phyloP scores from a whole-genome alignment of 2,113 vertebrate species.

The Scomber scombrus region DNA sequence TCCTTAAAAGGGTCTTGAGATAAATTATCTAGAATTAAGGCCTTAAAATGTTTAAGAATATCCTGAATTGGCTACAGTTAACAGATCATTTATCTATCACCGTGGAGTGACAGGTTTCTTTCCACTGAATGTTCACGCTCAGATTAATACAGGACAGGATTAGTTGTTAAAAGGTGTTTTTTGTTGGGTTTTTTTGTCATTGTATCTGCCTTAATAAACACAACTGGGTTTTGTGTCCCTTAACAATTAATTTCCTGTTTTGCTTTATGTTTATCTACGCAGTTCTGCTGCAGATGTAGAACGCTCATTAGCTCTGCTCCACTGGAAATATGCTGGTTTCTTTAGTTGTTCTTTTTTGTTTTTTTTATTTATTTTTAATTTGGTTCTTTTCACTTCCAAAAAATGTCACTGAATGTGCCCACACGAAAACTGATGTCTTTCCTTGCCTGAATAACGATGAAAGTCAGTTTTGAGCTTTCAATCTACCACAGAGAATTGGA shows the following conservation, averaged over 20 bases:
- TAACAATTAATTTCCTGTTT: constrained; percentile 77
- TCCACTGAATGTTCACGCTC: constrained; percentile 45
- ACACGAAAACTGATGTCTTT: constrained; percentile 33
- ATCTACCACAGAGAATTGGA: constrained; percentile 6
- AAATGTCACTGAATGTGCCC: background rate
- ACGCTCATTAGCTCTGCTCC: constrained; percentile 68
- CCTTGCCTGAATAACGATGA: constrained; percentile 35
- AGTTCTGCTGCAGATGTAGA: constrained; percentile 47
- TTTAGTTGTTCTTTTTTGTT: constrained; percentile 17
- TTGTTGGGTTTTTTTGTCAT: constrained; percentile 55
- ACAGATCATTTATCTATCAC: constrained; percentile 53
- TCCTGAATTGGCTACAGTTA: constrained; percentile 33
- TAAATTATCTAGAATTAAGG: constrained; percentile 67
- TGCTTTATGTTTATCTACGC: constrained; percentile 62
- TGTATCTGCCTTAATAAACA: constrained; percentile 69
- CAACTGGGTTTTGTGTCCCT: constrained; percentile 71
- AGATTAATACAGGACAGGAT: constrained; percentile 57
- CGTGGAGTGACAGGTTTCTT: constrained; percentile 35
- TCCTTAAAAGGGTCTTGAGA: constrained; percentile 74
- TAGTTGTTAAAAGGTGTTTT: constrained; percentile 39
- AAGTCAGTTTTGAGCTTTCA: constrained; percentile 47
- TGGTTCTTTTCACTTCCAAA: constrained; percentile 1
- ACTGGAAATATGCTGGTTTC: constrained; percentile 51
- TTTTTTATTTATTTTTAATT: constrained; percentile 13
- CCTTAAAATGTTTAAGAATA: constrained; percentile 56